phyloP scores from a whole-genome alignment of 2,113 vertebrate genomes.

The Callocephalon fimbriatum region DNA sequence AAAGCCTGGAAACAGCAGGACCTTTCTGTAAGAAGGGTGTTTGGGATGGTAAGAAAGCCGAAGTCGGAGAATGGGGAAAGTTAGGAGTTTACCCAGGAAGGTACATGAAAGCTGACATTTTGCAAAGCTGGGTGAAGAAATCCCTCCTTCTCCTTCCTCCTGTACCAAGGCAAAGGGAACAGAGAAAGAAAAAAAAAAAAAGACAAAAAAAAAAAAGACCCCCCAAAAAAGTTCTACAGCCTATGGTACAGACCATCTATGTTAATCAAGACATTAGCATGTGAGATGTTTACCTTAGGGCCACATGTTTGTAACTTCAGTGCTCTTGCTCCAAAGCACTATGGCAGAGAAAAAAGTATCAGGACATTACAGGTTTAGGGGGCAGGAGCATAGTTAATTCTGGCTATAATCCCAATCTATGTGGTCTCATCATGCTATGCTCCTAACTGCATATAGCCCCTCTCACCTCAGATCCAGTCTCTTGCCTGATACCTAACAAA shows the following conservation, averaged over 20 bases:
- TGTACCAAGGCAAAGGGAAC: neutral
- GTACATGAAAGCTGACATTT: neutral
- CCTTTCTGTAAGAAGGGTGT: neutral
- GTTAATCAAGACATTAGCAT: neutral
- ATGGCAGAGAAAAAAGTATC: accelerated
- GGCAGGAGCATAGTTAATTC: neutral
- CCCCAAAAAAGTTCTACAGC: neutral
- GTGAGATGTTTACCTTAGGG: neutral
- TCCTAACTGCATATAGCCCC: neutral
- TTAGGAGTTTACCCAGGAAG: neutral
- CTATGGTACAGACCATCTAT: accelerated
- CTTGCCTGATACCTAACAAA: neutral
- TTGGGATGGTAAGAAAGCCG: neutral
- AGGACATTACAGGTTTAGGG: neutral
- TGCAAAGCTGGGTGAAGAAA: neutral
- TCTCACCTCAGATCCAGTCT: neutral
- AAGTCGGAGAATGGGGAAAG: neutral
- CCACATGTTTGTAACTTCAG: accelerated
- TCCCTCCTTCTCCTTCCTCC: neutral
- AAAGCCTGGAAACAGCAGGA: neutral
- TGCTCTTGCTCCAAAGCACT: neutral
- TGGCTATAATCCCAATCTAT: neutral
- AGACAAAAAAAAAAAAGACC: accelerated
- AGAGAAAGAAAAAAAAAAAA: accelerated
- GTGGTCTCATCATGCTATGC: neutral